These are phyloP conservation scores for Hemichromis elongatus DNA, from an alignment of 2,113 vertebrate species.

Conservation along the genomic window DNA sequence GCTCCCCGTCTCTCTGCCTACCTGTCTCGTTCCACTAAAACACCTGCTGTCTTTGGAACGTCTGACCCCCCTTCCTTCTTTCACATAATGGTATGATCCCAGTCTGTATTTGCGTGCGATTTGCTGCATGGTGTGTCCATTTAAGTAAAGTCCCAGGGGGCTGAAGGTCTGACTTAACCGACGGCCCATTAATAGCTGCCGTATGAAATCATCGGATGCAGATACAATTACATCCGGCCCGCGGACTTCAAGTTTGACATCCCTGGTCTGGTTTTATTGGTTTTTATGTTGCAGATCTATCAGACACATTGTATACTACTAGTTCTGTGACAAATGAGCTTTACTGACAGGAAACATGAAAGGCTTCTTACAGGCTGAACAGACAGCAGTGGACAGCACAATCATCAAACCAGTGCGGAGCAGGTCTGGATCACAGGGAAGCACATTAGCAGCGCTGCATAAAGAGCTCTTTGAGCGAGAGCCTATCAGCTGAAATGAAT, in stretches of 20 bases:
- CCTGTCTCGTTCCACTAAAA: not conserved
- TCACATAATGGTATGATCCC: not conserved
- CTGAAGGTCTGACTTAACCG: not conserved
- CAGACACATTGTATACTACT: not conserved
- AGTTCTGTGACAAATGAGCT: not conserved
- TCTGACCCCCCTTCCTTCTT: not conserved
- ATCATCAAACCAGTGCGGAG: not conserved
- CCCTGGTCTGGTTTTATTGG: rapidly evolving
- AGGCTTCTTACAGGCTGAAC: not conserved
- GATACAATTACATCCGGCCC: rapidly evolving
- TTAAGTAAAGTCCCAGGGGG: not conserved
- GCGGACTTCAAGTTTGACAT: rapidly evolving
- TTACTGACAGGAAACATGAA: not conserved
- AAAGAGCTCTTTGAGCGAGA: slow-evolving; percentile 9
- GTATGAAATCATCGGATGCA: not conserved
- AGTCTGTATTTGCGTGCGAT: not conserved
- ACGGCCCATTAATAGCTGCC: not conserved
- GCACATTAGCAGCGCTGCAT: slow-evolving; percentile 13
- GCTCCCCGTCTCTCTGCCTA: not conserved
- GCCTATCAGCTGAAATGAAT: slow-evolving; percentile 37
- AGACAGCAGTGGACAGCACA: not conserved
- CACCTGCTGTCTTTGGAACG: not conserved
- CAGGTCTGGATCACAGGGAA: not conserved
- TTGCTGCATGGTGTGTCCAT: not conserved
- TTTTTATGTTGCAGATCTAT: not conserved